A percentile compares a stretch with the other conserved stretches of the same genome.
These are phyloP conservation scores for Pachydiplax longipennis DNA, from an alignment of 2,888 invertebrate genomes.

Conservation along the genomic window DNA sequence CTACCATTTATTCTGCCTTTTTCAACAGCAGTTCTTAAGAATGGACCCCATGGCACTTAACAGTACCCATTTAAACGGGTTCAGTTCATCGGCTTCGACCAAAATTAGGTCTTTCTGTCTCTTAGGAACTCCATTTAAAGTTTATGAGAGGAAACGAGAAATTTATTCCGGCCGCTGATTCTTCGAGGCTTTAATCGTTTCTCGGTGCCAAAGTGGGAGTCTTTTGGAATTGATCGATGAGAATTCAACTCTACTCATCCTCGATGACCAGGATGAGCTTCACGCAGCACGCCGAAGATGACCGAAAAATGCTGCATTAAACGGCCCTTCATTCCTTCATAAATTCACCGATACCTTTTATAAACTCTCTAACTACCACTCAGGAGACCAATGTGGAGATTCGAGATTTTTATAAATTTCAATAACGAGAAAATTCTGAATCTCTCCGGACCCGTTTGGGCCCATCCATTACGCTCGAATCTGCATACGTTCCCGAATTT, in stretches of 20 bases:
- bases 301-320: neutral
- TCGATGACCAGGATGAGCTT: neutral
- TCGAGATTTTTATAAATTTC: too few relatives aligned
- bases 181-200: neutral
- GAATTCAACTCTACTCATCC: neutral
- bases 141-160: neutral
- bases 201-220: neutral
- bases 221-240: neutral
- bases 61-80: neutral
- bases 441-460: too few relatives aligned
- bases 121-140: too few relatives aligned
- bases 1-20: too few relatives aligned
- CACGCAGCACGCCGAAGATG: neutral
- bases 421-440: too few relatives aligned
- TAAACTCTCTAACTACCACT: neutral
- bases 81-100: neutral
- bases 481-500: too few relatives aligned
- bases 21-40: too few relatives aligned
- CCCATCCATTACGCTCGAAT: too few relatives aligned
- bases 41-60: too few relatives aligned
- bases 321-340: neutral
- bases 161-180: neutral
- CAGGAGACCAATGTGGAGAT: too few relatives aligned
- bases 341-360: neutral
- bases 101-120: neutral